A percentile compares a stretch with the other conserved stretches of the same genome.
Evolutionary conservation across 2,888 invertebrate genomes (phyloP).

Genomic region (Polymixis lichenea): DNA sequence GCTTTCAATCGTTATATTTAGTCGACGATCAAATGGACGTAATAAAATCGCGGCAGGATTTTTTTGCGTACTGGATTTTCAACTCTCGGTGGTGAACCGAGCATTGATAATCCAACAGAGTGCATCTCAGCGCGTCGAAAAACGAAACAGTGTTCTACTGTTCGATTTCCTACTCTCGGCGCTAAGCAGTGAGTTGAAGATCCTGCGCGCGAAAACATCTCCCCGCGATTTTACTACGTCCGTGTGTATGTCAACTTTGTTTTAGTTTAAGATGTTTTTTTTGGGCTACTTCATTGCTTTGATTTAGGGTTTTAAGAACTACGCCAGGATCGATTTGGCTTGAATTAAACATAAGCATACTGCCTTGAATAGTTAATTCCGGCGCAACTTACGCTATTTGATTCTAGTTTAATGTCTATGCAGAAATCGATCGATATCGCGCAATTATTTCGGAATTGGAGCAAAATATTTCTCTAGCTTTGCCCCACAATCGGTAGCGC

Average conservation of each 20-base stretch:
- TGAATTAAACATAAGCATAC: neutral
- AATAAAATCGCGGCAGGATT: no score
- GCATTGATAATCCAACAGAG: no score
- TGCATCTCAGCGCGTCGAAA: no score
- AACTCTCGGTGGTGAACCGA: no score
- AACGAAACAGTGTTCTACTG: no score
- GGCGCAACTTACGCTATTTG: neutral
- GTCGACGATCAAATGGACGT: neutral
- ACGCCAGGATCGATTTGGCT: neutral
- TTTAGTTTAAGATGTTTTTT: conserved; percentile 7
- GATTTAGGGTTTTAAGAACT: neutral
- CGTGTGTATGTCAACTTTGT: neutral
- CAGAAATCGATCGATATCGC: neutral
- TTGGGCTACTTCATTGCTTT: neutral
- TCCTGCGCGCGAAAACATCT: no score
- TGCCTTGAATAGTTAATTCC: neutral
- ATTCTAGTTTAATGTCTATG: neutral
- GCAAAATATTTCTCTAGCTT: conserved; percentile 12
- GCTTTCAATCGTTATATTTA: conserved; percentile 23
- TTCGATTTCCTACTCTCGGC: no score
- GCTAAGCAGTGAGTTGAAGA: no score
- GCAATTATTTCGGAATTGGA: conserved; percentile 9
- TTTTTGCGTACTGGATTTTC: no score
- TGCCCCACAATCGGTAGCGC: conserved; percentile 20
- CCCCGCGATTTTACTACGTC: no score